phyloP scores from a whole-genome alignment of 2,797 vertebrate species.

The Sternarchorhynchus goeldii region DNA sequence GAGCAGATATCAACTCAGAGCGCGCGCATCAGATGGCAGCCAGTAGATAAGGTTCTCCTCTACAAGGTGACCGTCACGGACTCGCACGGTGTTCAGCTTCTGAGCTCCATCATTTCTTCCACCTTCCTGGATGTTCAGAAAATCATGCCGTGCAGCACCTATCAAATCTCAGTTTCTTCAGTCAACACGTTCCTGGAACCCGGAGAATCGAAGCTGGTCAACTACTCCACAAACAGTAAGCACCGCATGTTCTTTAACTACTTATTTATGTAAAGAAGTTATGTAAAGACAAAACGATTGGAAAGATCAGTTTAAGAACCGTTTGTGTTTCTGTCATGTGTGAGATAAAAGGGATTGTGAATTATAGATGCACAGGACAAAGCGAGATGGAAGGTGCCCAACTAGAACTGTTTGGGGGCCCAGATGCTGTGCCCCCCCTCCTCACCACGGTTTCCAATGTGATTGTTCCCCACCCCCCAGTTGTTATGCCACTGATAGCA shows the following conservation, averaged over 20 bases:
- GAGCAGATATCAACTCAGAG: slow-evolving; percentile 28
- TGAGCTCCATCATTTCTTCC: background rate
- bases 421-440: too few species aligned
- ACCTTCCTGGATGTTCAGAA: slow-evolving; percentile 58
- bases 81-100: slow-evolving; percentile 14
- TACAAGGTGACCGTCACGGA: slow-evolving; percentile 65
- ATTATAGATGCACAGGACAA: background rate
- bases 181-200: slow-evolving; percentile 68
- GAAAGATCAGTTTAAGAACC: too few species aligned
- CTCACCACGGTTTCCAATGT: too few species aligned
- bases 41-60: slow-evolving; percentile 66
- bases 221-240: slow-evolving; percentile 77
- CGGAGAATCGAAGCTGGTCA: slow-evolving; percentile 68
- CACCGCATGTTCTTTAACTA: slow-evolving; percentile 21
- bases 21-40: slow-evolving; percentile 66
- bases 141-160: slow-evolving; percentile 72
- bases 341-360: too few species aligned
- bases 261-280: background rate
- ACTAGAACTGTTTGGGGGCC: too few species aligned
- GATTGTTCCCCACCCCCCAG: too few species aligned
- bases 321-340: too few species aligned
- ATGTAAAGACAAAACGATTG: too few species aligned
- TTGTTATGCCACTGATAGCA: background rate
- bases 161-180: slow-evolving; percentile 74
- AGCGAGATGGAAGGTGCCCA: too few species aligned